Evolutionary conservation across 1,140 invertebrate genomes (phyloP), one percentile per base, ranked within the genome.

Genomic region (Drosophila bocqueti): DNA sequence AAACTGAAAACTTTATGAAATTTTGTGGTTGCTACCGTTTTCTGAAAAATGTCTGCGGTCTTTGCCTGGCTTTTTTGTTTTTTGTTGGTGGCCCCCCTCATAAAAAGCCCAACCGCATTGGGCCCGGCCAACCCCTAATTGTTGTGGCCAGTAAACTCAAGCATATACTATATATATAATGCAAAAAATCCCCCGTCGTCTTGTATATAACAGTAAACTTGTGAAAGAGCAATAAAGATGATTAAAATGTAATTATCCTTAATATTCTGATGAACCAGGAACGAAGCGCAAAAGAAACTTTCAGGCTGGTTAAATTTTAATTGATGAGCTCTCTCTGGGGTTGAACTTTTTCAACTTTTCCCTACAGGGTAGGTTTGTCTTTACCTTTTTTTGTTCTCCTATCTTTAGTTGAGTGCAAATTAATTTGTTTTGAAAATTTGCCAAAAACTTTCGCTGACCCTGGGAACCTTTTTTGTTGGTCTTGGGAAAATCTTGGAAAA

Each of bases 231-330:
- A 91, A 92, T 92, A 87, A 91, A 91, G 83, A 92, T 92, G 83
- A 92, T 92, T 92, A 92, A 92, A 92, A 92, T 92, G 90, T 92
- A 92, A 92, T 92, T 92, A 92, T 86, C 78, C 80, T 79, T 91
- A 90, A 92, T 92, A 92, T 92, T 83, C 85, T 86, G 81, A 91
- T 79, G 84, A 81, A 61, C 61, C 66, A 46, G 31, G 43, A 40
- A 57, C 54, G 54, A 54, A 36, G 64, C 31, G 47, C 9, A 11
- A 4, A 52, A 42, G 49, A 36, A 72, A 63, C 58, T 79, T 79
- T 66, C 76, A 34, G 72, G 40, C 61, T 63, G 65, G 68, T 58
- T 86, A 74, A 59, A 90, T 90, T 90, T 90, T 84, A 89, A 90
- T 90, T 89, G 84, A 89, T 89, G 85, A 90, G 84, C 81, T 84